Evolutionary conservation across 2,888 invertebrate genomes (phyloP).

Genomic region (Archaeoteleia sp.): DNA sequence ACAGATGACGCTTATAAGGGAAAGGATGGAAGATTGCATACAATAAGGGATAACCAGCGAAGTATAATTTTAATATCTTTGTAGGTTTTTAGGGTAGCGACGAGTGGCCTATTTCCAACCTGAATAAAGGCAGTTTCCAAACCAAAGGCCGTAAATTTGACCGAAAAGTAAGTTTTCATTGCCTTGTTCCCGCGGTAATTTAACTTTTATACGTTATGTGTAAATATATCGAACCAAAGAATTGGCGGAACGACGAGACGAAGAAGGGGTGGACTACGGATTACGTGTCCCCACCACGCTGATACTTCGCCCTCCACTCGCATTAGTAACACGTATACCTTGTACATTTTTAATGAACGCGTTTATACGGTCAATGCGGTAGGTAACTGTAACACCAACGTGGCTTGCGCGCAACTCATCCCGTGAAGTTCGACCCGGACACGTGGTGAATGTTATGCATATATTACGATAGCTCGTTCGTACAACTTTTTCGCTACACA

Average conservation of each 20-base stretch:
- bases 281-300: slow-evolving; percentile 45
- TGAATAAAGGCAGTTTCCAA: no score
- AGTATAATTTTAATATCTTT: no score
- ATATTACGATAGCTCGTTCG: slow-evolving; percentile 11
- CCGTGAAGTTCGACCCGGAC: slow-evolving; percentile 55
- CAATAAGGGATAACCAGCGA: no score
- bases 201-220: slow-evolving; percentile 5
- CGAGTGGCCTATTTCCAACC: no score
- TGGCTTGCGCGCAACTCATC: slow-evolving; percentile 56
- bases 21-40: no score
- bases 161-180: neutral
- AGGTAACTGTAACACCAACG: slow-evolving; percentile 65
- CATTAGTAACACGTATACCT: slow-evolving; percentile 68
- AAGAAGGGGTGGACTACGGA: slow-evolving; percentile 55
- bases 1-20: no score
- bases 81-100: no score
- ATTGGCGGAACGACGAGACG: slow-evolving; percentile 53
- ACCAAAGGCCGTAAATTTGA: no score
- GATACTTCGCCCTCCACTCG: slow-evolving; percentile 60
- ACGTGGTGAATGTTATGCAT: slow-evolving; percentile 56
- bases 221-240: slow-evolving; percentile 32
- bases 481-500: slow-evolving; percentile 5
- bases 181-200: slow-evolving; percentile 4
- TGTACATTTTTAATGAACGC: slow-evolving; percentile 63
- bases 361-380: slow-evolving; percentile 58